Evolutionary conservation across 2,797 vertebrate genomes (phyloP).

Genomic region (Lerista edwardsae): DNA sequence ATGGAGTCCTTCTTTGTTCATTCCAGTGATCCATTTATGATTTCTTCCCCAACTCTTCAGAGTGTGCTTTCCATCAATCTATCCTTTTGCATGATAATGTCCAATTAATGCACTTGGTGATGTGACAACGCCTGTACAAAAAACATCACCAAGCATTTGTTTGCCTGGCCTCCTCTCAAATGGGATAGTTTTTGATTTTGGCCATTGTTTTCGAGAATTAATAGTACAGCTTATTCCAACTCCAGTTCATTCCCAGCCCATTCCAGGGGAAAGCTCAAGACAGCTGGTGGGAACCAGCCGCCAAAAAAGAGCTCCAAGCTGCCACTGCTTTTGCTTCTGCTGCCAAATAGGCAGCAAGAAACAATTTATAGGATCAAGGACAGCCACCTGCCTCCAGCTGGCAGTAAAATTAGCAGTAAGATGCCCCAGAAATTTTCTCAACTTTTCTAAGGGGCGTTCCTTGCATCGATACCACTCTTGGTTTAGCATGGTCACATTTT

Average conservation of each 20-base stretch:
- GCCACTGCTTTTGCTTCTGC: no score
- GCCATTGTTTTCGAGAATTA: conserved; percentile 21
- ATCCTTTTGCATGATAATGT: conserved; percentile 25
- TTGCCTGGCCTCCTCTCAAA: background rate
- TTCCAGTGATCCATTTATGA: conserved; percentile 18
- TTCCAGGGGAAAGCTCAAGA: no score
- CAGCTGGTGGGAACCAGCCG: no score
- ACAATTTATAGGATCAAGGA: no score
- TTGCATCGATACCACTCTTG: no score
- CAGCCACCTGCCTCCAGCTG: no score
- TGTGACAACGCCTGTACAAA: conserved; percentile 31
- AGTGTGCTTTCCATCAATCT: conserved; percentile 43
- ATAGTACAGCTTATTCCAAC: conserved; percentile 28
- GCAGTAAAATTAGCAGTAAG: no score
- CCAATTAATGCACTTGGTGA: conserved; percentile 17
- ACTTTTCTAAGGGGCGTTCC: no score
- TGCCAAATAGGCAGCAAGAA: no score
- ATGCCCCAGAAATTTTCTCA: no score
- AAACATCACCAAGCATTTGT: conserved; percentile 26
- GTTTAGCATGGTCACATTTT: no score
- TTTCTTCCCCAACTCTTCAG: conserved; percentile 25
- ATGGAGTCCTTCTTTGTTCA: background rate
- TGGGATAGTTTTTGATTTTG: conserved; percentile 39
- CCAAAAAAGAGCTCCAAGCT: no score
- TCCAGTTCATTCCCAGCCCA: background rate